A percentile compares a stretch with the other conserved stretches of the same genome.
Evolutionary conservation across 92 coral and sea anemone genomes (phyloP).

Genomic region (Heliopora coerulea): DNA sequence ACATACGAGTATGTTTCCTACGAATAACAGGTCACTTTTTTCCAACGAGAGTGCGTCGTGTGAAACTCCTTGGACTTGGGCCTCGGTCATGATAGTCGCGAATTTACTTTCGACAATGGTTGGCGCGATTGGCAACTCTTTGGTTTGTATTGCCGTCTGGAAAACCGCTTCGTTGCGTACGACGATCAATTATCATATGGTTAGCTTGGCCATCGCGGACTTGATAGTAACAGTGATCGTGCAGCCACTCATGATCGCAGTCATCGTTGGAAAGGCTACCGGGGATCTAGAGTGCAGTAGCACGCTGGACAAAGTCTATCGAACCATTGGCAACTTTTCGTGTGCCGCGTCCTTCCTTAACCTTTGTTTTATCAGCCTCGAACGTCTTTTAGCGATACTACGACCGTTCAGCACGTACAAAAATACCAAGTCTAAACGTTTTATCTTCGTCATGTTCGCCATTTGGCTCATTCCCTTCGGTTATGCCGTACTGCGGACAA

Average conservation of each 20-base stretch:
- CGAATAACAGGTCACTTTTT: too few relatives aligned
- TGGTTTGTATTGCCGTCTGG: constrained; percentile 32
- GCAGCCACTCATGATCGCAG: constrained; percentile 28
- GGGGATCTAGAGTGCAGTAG: constrained; percentile 41
- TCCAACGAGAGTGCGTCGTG: constrained; percentile 1
- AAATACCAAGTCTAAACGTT: neutral
- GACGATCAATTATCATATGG: constrained; percentile 22
- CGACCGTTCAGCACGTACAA: constrained; percentile 27
- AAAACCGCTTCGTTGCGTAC: constrained; percentile 14
- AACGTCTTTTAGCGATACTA: constrained; percentile 44
- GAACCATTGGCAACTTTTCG: constrained; percentile 54
- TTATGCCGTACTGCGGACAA: constrained; percentile 55
- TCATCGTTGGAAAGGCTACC: neutral
- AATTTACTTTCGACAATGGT: constrained; percentile 20
- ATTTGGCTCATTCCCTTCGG: constrained; percentile 53
- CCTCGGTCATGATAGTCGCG: constrained; percentile 7
- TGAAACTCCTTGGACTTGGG: constrained; percentile 5
- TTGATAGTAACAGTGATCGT: constrained; percentile 10
- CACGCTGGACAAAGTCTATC: constrained; percentile 44
- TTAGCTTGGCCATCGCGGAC: constrained; percentile 24
- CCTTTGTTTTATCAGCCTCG: constrained; percentile 47
- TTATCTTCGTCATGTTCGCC: neutral
- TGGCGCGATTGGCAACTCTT: constrained; percentile 22
- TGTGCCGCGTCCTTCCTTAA: constrained; percentile 52
- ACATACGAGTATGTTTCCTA: too few relatives aligned